Evolutionary conservation across 2,113 vertebrate species (phyloP), one percentile per base, ranked within the genome.

Genomic region (Neogobius melanostomus): DNA sequence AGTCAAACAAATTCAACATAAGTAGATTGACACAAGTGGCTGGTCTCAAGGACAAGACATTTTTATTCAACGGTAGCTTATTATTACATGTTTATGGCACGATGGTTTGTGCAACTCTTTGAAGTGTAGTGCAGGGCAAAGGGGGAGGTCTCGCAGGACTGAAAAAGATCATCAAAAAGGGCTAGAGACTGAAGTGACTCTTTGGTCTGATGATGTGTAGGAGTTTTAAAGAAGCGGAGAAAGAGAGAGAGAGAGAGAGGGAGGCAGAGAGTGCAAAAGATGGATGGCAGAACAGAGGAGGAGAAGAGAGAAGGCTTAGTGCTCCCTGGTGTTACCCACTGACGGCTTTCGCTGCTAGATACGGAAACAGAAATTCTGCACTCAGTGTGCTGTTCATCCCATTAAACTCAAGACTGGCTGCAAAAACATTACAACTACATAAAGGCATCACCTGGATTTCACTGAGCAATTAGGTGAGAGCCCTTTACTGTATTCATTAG

Each of bases 111-210:
- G 12, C 6, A 57, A 63, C 10, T n/a, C 5, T 15, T 56, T 71
- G 57, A 12, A 43, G 57, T 60, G 42, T 1, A 45, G 16, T 11
- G 61, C 45, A 64, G 46, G 47, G 11, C 14, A 72, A 21, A 52
- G 11, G 28, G 49, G 36, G 52, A 49, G 79, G 72, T 72, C 50
- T 74, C 63, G 14, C 54, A 21, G 65, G 50, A 44, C 49, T 54
- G 53, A 66, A 75, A 69, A 64, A 77, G 57, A 72, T 51, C 12
- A 59, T 68, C 28, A 59, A 42, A 61, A 65, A 75, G 64, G 49
- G 66, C 67, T 65, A 16, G 6, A 63, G 50, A n/a, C n/a, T 71
- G 46, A 64, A 74, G 68, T 47, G 73, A 69, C 77, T 82, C 70
- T 79, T 12, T 36, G 74, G 48, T 53, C 4, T 71, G 60, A 77